These are phyloP conservation scores for Ceriagrion tenellum DNA, from an alignment of 2,888 invertebrate species.

Conservation along the genomic window DNA sequence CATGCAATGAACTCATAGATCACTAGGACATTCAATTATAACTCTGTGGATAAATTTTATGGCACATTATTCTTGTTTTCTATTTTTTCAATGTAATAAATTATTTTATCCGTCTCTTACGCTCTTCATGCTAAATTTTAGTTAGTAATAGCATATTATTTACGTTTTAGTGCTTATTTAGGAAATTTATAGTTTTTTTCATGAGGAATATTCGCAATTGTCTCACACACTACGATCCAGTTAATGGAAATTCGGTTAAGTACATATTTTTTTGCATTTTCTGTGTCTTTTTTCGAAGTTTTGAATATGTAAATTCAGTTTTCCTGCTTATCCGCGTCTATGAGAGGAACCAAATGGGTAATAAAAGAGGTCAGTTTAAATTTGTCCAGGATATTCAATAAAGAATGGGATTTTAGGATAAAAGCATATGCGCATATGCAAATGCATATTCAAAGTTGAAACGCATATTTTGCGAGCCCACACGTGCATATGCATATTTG, in stretches of 20 bases:
- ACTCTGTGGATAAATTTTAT: no score
- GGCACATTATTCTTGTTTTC: no score
- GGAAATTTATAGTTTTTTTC: background rate
- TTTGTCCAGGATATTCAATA: background rate
- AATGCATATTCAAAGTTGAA: background rate
- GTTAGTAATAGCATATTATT: no score
- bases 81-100: no score
- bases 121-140: no score
- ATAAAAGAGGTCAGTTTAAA: background rate
- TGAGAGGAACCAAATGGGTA: background rate
- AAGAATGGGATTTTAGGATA: background rate
- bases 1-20: no score
- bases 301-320: background rate
- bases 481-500: background rate
- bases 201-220: background rate
- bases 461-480: background rate
- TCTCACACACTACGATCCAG: background rate
- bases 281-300: background rate
- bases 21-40: no score
- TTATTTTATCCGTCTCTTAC: no score
- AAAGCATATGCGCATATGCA: background rate
- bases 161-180: background rate
- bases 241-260: background rate
- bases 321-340: background rate
- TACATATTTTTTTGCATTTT: background rate